phyloP scores from a whole-genome alignment of 2,113 vertebrate species.

The Bos taurus region ARS-UCD2.0 NC_037328.1:25420001-25420500 shows the following conservation, averaged over 20 bases:
- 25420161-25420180: conserved; percentile 33
- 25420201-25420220: conserved; percentile 37
- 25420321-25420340: conserved; percentile 72
- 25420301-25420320: conserved; percentile 69
- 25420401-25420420: conserved; percentile 77
- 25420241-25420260: neutral
- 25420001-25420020: neutral
- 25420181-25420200: conserved; percentile 35
- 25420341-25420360: conserved; percentile 78
- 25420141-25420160: neutral
- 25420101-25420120: neutral
- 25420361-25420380: conserved; percentile 77
- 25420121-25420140: conserved; percentile 66
- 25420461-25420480: conserved; percentile 77
- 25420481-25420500: conserved; percentile 75
- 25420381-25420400: conserved; percentile 74
- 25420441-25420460: conserved; percentile 78
- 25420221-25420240: conserved; percentile 66
- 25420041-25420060: conserved; percentile 19
- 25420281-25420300: conserved; percentile 75
- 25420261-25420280: conserved; percentile 30
- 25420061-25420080: neutral
- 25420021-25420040: conserved; percentile 31
- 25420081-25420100: neutral
- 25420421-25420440: conserved; percentile 74